phyloP scores from a whole-genome alignment of 2,113 vertebrate genomes.

The Beaufortia kweichowensis region DNA sequence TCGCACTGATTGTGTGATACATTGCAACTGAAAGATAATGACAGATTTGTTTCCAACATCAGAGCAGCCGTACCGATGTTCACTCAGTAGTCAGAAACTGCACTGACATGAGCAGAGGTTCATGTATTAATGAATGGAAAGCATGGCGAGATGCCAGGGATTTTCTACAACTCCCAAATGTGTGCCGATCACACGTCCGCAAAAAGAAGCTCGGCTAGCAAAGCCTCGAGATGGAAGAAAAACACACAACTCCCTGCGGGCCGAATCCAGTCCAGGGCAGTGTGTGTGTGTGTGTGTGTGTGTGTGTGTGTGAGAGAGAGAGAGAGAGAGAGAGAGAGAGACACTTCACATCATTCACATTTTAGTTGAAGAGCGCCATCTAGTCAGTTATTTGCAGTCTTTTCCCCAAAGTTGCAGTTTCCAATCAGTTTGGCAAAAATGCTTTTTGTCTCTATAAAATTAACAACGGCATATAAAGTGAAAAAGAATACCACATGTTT shows the following conservation, averaged over 20 bases:
- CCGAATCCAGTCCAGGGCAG: background rate
- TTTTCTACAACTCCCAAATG: slow-evolving; percentile 26
- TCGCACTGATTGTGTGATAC: background rate
- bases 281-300: background rate
- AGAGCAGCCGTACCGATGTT: background rate
- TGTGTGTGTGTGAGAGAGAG: background rate
- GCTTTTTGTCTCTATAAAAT: no score
- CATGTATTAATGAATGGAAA: slow-evolving; percentile 28
- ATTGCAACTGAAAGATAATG: background rate
- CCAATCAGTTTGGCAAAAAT: background rate
- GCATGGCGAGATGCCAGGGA: slow-evolving; percentile 15
- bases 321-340: background rate
- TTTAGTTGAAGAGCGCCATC: slow-evolving; percentile 45
- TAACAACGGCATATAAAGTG: background rate
- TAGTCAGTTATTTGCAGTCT: no score
- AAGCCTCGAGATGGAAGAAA: background rate
- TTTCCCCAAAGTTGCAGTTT: no score
- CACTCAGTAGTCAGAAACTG: background rate
- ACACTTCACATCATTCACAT: background rate
- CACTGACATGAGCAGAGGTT: slow-evolving; percentile 1
- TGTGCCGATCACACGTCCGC: slow-evolving; percentile 19
- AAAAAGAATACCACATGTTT: no score
- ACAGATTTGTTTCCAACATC: slow-evolving; percentile 1
- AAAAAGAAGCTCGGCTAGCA: background rate
- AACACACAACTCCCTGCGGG: slow-evolving; percentile 2